Conservation (phyloP, 2,797 vertebrate genomes). For the Pantherophis alleghaniensis region DNA sequence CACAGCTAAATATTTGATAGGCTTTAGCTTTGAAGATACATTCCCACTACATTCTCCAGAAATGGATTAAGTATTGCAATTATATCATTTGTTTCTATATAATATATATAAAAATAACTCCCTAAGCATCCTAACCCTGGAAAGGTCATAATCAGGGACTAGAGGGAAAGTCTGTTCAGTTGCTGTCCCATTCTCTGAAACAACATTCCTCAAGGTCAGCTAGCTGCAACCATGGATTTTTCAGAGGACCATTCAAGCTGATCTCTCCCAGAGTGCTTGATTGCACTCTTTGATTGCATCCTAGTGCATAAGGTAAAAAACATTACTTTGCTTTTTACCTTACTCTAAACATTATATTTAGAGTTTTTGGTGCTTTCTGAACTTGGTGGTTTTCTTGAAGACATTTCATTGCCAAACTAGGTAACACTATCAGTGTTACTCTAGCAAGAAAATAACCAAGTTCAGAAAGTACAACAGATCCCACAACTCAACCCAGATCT, state of each 20-base stretch:
- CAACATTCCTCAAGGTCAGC: neutral
- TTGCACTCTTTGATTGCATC: neutral
- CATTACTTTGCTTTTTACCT: neutral
- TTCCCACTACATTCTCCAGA: slow-evolving; percentile 29
- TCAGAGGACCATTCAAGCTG: neutral
- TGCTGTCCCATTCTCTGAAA: neutral
- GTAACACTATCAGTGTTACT: neutral
- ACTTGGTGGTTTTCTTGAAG: neutral
- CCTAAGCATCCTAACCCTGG: neutral
- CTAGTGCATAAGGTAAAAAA: neutral
- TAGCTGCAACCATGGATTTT: neutral
- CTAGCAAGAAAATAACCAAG: neutral
- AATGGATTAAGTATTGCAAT: slow-evolving; percentile 38
- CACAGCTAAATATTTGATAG: slow-evolving; percentile 45
- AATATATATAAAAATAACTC: neutral
- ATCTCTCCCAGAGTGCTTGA: neutral
- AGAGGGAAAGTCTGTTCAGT: neutral
- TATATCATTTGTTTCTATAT: slow-evolving; percentile 16
- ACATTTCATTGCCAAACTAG: neutral
- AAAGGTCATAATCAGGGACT: neutral
- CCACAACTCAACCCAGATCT: neutral
- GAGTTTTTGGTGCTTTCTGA: neutral
- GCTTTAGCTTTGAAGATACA: slow-evolving; percentile 27
- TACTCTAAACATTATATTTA: neutral
- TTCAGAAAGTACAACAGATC: no score